Evolutionary conservation across 2,113 vertebrate species (phyloP).

Genomic region (Nicator chloris): DNA sequence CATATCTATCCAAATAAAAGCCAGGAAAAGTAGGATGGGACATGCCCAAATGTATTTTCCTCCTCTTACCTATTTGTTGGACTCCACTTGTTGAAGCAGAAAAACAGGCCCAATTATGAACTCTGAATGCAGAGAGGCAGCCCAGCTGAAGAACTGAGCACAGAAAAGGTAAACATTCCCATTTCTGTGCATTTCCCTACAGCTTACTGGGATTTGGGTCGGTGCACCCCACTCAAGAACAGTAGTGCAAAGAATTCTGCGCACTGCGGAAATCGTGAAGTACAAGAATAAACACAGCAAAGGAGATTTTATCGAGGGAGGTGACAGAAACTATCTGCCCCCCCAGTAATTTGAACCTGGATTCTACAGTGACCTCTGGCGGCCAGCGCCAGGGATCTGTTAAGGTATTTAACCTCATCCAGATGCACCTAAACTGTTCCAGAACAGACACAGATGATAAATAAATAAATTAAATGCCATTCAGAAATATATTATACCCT

Average conservation of each 20-base stretch:
- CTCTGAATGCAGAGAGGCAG: background rate
- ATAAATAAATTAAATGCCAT: constrained; percentile 66
- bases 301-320: constrained; percentile 45
- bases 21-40: background rate
- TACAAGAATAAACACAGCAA: background rate
- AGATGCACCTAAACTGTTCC: constrained; percentile 17
- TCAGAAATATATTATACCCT: constrained; percentile 54
- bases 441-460: constrained; percentile 28
- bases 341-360: constrained; percentile 63
- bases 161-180: constrained; percentile 16
- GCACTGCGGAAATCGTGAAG: background rate
- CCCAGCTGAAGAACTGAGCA: background rate
- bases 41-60: background rate
- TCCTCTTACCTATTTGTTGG: background rate
- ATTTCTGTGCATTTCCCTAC: background rate
- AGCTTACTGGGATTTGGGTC: background rate
- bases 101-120: background rate
- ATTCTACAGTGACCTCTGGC: constrained; percentile 80
- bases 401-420: constrained; percentile 56
- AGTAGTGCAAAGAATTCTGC: constrained; percentile 1
- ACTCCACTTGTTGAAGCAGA: background rate
- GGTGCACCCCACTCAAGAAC: background rate
- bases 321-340: constrained; percentile 38
- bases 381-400: constrained; percentile 55
- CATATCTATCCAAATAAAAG: background rate